These are phyloP conservation scores for Acronicta alni DNA, from an alignment of 2,888 invertebrate genomes.

Conservation along the genomic window DNA sequence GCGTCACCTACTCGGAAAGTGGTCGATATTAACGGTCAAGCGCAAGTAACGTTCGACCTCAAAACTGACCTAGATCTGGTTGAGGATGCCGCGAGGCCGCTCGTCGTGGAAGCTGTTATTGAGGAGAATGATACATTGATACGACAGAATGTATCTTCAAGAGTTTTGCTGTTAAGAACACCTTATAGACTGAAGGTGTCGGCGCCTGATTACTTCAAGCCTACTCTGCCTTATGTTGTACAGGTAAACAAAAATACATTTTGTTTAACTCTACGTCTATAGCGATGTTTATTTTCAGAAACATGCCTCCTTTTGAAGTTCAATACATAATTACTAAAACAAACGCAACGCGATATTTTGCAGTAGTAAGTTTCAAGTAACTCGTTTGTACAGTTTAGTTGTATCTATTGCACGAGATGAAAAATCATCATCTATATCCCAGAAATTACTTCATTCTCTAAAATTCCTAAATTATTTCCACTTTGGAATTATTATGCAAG, in stretches of 20 bases:
- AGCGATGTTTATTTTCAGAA: too few relatives aligned
- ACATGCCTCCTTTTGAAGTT: too few relatives aligned
- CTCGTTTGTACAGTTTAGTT: too few relatives aligned
- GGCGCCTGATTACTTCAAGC: constrained; percentile 96
- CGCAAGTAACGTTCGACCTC: constrained; percentile 93
- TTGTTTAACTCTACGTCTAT: too few relatives aligned
- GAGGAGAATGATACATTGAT: constrained; percentile 97
- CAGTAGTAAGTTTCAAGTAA: too few relatives aligned
- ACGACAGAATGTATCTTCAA: constrained; percentile 93
- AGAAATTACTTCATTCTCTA: too few relatives aligned
- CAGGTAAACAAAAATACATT: constrained; percentile 74
- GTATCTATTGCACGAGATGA: too few relatives aligned
- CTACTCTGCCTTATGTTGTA: constrained; percentile 94
- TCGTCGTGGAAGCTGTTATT: constrained; percentile 96
- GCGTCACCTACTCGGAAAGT: constrained; percentile 93
- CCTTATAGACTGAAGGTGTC: constrained; percentile 92
- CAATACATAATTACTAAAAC: too few relatives aligned
- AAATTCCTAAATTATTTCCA: too few relatives aligned
- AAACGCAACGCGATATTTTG: too few relatives aligned
- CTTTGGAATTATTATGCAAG: too few relatives aligned
- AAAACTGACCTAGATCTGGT: constrained; percentile 92
- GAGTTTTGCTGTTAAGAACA: constrained; percentile 89
- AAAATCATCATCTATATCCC: too few relatives aligned
- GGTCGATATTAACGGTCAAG: constrained; percentile 90
- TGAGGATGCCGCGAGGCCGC: constrained; percentile 93